Percentiles rank a stretch among this genome's conserved stretches.
These are phyloP conservation scores for Anthoptus insignis DNA, from an alignment of 2,888 invertebrate genomes.

Conservation along the genomic window DNA sequence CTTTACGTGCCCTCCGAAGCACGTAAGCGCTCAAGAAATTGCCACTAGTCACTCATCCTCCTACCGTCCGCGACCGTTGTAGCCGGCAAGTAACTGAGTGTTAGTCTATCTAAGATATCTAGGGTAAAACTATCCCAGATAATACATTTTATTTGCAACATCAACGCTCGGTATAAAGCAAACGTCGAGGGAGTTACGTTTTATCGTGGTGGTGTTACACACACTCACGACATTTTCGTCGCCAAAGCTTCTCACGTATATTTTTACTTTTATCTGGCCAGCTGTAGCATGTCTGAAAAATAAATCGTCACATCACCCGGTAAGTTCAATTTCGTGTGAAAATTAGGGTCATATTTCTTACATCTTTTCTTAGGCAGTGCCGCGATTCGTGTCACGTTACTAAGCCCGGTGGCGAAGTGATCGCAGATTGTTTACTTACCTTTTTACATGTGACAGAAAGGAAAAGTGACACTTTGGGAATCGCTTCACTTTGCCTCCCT, in stretches of 20 bases:
- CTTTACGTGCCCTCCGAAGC: no score
- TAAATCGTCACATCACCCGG: conserved; percentile 70
- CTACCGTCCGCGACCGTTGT: no score
- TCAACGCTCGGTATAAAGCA: background rate
- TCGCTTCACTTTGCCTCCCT: background rate
- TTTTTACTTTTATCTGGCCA: conserved; percentile 61
- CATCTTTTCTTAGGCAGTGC: conserved; percentile 56
- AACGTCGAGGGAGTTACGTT: background rate
- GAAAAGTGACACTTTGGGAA: conserved; percentile 33
- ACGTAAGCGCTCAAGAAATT: no score
- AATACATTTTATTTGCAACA: background rate
- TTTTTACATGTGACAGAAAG: conserved; percentile 46
- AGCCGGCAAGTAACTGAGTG: no score
- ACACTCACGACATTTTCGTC: conserved; percentile 25
- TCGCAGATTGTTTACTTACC: conserved; percentile 57
- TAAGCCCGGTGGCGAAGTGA: conserved; percentile 64
- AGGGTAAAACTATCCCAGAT: background rate
- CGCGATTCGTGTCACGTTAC: conserved; percentile 72
- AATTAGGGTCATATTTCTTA: conserved; percentile 67
- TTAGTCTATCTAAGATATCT: background rate
- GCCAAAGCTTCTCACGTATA: background rate
- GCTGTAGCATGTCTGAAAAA: conserved; percentile 70
- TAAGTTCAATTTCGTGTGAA: conserved; percentile 76
- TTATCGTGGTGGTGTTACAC: background rate
- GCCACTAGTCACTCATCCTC: no score